phyloP scores from a whole-genome alignment of 2,113 vertebrate genomes.

The Parus major region DNA sequence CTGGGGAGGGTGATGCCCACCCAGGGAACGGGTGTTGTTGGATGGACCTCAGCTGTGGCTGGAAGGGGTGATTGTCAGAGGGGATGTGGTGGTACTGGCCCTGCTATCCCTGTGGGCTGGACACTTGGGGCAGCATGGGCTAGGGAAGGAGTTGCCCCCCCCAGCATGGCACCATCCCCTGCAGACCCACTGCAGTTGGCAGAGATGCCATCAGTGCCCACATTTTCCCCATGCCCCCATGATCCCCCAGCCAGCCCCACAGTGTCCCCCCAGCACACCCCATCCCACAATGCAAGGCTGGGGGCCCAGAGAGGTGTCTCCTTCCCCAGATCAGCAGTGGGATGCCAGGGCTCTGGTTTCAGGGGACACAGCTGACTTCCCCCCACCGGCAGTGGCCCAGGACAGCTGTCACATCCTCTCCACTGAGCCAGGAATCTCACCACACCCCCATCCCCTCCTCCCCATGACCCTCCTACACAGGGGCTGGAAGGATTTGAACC shows the following conservation, averaged over 20 bases:
- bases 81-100: neutral
- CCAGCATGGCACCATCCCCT: neutral
- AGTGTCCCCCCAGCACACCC: neutral
- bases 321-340: neutral
- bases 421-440: neutral
- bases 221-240: rapidly evolving
- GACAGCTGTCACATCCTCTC: constrained; percentile 43
- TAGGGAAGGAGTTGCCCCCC: neutral
- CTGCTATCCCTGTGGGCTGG: neutral
- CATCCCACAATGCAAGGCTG: rapidly evolving
- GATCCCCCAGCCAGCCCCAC: neutral
- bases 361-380: neutral
- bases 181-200: neutral
- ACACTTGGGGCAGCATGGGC: neutral
- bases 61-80: neutral
- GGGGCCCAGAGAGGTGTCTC: neutral
- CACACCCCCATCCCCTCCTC: neutral
- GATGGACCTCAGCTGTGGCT: neutral
- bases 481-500: neutral
- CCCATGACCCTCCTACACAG: rapidly evolving
- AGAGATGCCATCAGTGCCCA: neutral
- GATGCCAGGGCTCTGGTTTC: neutral
- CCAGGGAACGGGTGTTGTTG: neutral
- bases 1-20: neutral
- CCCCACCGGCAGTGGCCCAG: neutral